A percentile compares a stretch with the other conserved stretches of the same genome.
Evolutionary conservation across 37 sponge, comb jelly and placozoan species (phyloP).

Genomic region (Eunapius fragilis): DNA sequence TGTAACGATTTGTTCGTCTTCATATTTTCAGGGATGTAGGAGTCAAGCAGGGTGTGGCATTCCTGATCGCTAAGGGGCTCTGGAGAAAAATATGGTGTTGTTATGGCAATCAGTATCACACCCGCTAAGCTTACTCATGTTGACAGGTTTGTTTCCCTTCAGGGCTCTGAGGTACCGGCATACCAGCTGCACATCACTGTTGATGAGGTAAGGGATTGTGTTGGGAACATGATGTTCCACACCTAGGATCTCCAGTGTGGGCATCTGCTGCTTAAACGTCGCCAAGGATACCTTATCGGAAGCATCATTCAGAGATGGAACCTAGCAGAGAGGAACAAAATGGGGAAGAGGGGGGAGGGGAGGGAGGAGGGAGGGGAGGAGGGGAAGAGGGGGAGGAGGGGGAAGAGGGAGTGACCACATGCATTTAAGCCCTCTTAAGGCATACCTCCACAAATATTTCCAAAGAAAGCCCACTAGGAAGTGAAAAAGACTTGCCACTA

Average conservation of each 20-base stretch:
- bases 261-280: slow-evolving; percentile 66
- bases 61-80: slow-evolving; percentile 18
- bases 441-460: slow-evolving; percentile 79
- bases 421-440: too few species aligned
- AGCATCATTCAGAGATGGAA: slow-evolving; percentile 39
- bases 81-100: background rate
- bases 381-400: too few species aligned
- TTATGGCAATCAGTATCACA: background rate
- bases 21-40: slow-evolving; percentile 69
- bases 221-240: slow-evolving; percentile 33
- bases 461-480: slow-evolving; percentile 71
- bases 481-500: slow-evolving; percentile 71
- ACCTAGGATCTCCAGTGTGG: slow-evolving; percentile 64
- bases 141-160: slow-evolving; percentile 27
- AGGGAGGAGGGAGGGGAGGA: too few species aligned
- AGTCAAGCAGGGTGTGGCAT: slow-evolving; percentile 62
- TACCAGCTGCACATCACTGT: slow-evolving; percentile 85
- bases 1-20: slow-evolving; percentile 70
- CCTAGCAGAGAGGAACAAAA: slow-evolving; percentile 24
- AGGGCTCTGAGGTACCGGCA: slow-evolving; percentile 88
- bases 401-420: background rate
- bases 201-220: slow-evolving; percentile 56
- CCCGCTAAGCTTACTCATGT: slow-evolving; percentile 31
- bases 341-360: too few species aligned
- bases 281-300: slow-evolving; percentile 32